A percentile compares a stretch with the other conserved stretches of the same genome.
Conservation (phyloP, 2,888 invertebrate genomes). For the Nomada fucata region DNA sequence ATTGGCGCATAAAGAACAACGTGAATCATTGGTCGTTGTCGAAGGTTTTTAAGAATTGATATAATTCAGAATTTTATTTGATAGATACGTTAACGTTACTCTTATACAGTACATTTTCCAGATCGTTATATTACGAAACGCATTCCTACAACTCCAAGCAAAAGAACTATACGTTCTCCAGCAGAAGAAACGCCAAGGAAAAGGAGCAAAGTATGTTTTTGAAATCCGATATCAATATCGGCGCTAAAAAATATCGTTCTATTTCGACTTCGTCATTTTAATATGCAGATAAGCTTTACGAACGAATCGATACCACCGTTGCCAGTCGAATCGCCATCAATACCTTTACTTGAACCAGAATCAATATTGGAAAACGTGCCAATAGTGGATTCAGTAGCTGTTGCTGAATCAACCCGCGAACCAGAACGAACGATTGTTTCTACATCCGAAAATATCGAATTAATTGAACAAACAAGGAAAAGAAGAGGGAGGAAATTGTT, state of each 20-base stretch:
- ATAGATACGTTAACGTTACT: not conserved
- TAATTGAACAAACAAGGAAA: not conserved
- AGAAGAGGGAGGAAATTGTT: not conserved
- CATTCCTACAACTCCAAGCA: not conserved
- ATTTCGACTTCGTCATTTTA: not conserved
- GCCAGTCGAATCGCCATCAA: not conserved
- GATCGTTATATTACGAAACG: not conserved
- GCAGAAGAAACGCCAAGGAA: constrained; percentile 14
- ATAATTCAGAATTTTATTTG: not conserved
- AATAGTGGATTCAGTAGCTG: not conserved
- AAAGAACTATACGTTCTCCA: not conserved
- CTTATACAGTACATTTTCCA: not conserved
- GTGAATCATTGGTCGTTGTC: not conserved
- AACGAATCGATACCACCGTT: not conserved
- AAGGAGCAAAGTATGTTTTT: constrained; percentile 15
- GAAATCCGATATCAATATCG: not conserved
- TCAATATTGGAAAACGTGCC: not conserved
- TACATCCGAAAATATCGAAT: not conserved
- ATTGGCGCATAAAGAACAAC: not conserved
- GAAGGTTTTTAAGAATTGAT: constrained; percentile 4
- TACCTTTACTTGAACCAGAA: not conserved
- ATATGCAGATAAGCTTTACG: constrained; percentile 1
- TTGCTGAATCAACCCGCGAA: not conserved
- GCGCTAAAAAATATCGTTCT: not conserved
- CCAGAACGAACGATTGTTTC: not conserved